A percentile compares a stretch with the other conserved stretches of the same genome.
Evolutionary conservation across 2,888 invertebrate genomes (phyloP).

Genomic region (Eueremaeus valkanovi): DNA sequence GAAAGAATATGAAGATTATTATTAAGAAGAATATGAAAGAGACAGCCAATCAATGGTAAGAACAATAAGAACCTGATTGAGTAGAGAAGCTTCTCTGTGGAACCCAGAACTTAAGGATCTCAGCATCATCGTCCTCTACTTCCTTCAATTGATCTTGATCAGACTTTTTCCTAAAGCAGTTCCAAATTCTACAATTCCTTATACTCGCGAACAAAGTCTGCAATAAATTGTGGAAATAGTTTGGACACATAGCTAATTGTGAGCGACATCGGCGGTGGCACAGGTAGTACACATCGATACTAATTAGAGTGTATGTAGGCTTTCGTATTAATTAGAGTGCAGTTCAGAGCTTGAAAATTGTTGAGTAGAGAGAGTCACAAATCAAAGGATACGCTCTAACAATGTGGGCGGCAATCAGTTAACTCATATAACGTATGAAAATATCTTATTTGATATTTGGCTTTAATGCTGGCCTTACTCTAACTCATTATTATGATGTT

Average conservation of each 20-base stretch:
- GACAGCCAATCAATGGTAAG: background rate
- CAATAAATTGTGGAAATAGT: slow-evolving; percentile 3
- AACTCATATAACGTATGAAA: background rate
- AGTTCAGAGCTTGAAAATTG: background rate
- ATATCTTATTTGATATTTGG: slow-evolving; percentile 2
- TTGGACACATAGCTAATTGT: slow-evolving; percentile 7
- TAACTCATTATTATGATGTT: slow-evolving; percentile 6
- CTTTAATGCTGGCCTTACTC: background rate
- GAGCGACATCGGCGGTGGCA: background rate
- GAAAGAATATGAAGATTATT: no score
- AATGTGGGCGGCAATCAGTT: slow-evolving; percentile 23
- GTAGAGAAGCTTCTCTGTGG: slow-evolving; percentile 30
- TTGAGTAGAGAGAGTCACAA: background rate
- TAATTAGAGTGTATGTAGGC: background rate
- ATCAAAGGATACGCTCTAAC: background rate
- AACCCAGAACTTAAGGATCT: slow-evolving; percentile 15
- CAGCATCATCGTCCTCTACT: background rate
- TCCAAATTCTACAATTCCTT: background rate
- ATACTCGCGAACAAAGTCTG: background rate
- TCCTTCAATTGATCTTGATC: background rate
- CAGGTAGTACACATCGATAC: background rate
- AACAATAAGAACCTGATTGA: slow-evolving; percentile 30
- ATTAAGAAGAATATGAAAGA: background rate
- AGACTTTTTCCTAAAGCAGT: background rate
- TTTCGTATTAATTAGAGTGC: background rate